Percentiles rank a stretch among this genome's conserved stretches.
Conservation (phyloP, 2,888 invertebrate genomes). For the Hartigia nigra region DNA sequence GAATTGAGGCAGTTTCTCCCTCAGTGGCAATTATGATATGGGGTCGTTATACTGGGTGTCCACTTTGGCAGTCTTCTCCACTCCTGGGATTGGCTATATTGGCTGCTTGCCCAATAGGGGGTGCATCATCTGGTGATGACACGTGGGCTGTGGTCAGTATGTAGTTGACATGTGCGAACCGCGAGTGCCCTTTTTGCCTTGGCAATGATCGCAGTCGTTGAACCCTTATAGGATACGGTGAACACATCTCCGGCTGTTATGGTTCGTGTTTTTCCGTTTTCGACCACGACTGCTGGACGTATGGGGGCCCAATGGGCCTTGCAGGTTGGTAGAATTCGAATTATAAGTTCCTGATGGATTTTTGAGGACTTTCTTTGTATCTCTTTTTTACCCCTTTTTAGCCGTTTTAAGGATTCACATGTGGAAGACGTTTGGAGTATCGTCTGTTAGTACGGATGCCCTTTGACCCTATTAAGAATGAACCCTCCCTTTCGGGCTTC, state of each 20-base stretch:
- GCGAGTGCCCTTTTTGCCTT: slow-evolving; percentile 20
- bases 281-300: background rate
- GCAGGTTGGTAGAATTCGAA: background rate
- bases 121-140: slow-evolving; percentile 36
- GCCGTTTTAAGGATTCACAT: background rate
- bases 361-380: background rate
- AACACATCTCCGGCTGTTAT: background rate
- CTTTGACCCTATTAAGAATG: background rate
- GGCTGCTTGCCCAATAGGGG: slow-evolving; percentile 3
- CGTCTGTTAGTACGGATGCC: background rate
- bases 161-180: slow-evolving; percentile 37
- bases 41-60: slow-evolving; percentile 9
- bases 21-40: slow-evolving; percentile 44
- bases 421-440: background rate
- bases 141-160: slow-evolving; percentile 23
- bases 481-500: background rate
- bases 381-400: background rate
- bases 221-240: slow-evolving; percentile 26
- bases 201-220: slow-evolving; percentile 32
- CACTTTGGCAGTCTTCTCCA: slow-evolving; percentile 1
- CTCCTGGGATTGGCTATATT: slow-evolving; percentile 6
- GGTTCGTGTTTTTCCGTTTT: background rate
- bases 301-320: background rate
- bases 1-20: slow-evolving; percentile 51
- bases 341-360: background rate